Conservation (phyloP, 1,140 invertebrate species). For the Drosophila grimshawi region DNA sequence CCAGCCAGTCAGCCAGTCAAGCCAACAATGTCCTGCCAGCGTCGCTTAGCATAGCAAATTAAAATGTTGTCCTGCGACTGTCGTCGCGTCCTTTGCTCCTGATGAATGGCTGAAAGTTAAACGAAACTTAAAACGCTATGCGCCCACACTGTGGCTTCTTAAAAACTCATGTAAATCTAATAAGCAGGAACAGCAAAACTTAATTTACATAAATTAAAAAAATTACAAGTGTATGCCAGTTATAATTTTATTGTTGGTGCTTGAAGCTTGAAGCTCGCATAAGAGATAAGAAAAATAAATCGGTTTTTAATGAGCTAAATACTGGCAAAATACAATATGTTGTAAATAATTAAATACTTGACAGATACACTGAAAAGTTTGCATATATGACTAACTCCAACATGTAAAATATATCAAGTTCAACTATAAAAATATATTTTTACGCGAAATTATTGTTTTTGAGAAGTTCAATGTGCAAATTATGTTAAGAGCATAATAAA, state of each 20-base stretch:
- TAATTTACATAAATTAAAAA: neutral
- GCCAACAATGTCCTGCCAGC: slow-evolving; percentile 25
- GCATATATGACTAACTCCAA: too few relatives aligned
- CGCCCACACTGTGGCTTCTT: slow-evolving; percentile 57
- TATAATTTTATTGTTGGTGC: neutral
- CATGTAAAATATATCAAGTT: too few relatives aligned
- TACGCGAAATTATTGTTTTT: too few relatives aligned
- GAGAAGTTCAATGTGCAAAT: too few relatives aligned
- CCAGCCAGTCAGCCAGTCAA: neutral
- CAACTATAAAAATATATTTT: too few relatives aligned
- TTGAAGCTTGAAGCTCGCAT: too few relatives aligned
- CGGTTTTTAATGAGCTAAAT: too few relatives aligned
- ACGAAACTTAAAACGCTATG: slow-evolving; percentile 65
- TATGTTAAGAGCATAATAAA: too few relatives aligned
- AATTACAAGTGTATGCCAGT: neutral
- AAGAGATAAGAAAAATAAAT: too few relatives aligned
- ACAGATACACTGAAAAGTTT: too few relatives aligned
- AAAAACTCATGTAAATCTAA: neutral
- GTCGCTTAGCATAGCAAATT: slow-evolving; percentile 59
- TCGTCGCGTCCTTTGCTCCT: slow-evolving; percentile 32
- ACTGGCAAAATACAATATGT: too few relatives aligned
- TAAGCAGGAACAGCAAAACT: slow-evolving; percentile 1
- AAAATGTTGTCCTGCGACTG: slow-evolving; percentile 62
- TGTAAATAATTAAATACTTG: too few relatives aligned
- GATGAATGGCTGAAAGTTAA: slow-evolving; percentile 42